These are phyloP conservation scores for Prunella strophiata DNA, from an alignment of 2,797 vertebrate species.

Conservation along the genomic window DNA sequence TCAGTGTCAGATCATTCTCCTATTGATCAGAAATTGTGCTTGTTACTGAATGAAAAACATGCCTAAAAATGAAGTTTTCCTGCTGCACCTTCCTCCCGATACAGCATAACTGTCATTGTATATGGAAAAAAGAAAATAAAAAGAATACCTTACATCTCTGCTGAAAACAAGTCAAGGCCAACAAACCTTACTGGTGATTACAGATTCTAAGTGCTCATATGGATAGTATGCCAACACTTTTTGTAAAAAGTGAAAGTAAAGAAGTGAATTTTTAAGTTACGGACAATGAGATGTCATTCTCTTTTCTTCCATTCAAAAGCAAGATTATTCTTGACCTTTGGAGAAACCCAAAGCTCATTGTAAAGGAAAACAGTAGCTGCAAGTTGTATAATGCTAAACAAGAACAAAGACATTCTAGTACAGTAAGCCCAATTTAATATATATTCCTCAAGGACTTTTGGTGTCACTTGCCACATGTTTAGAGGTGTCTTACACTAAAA, in stretches of 20 bases:
- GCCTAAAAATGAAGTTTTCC: not conserved
- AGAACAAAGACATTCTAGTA: not conserved
- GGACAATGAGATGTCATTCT: not conserved
- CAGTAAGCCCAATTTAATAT: not conserved
- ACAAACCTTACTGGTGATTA: conserved; percentile 6
- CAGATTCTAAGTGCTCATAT: not conserved
- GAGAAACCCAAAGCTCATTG: not conserved
- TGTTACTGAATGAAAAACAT: not conserved
- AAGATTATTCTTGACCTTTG: conserved; percentile 30
- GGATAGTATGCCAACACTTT: not conserved
- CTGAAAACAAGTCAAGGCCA: conserved; percentile 34
- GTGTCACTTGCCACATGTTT: not conserved
- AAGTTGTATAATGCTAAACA: conserved; percentile 22
- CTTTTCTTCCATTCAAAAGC: conserved; percentile 30
- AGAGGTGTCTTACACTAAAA: not conserved
- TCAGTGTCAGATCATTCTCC: not conserved
- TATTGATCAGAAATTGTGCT: not conserved
- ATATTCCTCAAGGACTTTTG: not conserved
- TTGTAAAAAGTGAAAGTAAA: not conserved
- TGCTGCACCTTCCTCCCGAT: not conserved
- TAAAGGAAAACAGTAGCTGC: conserved; percentile 1
- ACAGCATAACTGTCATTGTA: not conserved
- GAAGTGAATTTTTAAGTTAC: not conserved
- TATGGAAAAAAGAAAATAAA: not conserved
- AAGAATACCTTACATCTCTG: not conserved